Base-by-base conservation (phyloP, 2,113 vertebrate genomes). In the Camelus dromedarius region DNA sequence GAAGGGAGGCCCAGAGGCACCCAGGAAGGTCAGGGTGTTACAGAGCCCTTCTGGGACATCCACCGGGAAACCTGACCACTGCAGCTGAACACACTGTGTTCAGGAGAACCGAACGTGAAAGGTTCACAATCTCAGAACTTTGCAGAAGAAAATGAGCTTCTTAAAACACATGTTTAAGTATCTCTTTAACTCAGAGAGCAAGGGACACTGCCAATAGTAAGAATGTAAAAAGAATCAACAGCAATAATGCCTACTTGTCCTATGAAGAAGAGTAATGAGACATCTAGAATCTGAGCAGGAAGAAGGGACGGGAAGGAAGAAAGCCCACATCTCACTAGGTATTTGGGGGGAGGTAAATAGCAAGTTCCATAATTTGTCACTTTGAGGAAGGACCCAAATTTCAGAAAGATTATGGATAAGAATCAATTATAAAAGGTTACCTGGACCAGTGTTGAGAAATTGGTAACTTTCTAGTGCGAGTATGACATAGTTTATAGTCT, bases 381-480 rank as follows among this genome's bases (percentile, higher is more conserved):
- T 95, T 52, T 82, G 30, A 90, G 22, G 80, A 84, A 82, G 42
- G 52, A 77, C 8, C 10, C 70, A 88, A 67, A 77, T 92, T 95
- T 88, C n/a, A 88, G 73, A 13, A 80, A 79, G 42, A 80, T 60
- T 82, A 82, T 13, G 19, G 10, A 5, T 38, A 93, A 83, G 28
- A 92, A 85, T 58, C 72, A 91, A 69, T 18, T 92, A 7, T 11
- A 85, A 46, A 84, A 86, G 38, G 32, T 30, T 91, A 91, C 22
- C 24, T 24, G 15, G 48, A 77, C 28, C 30, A 92, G 26, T 50
- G 20, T 13, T 82, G 69, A 82, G 22, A 89, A 93, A 85, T 6
- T 19, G 30, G 1, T n/a, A 75, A 56, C 8, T 42, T 85, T 72
- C 46, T 79, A 52, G 3, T 80, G 26, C 73, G 38, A 75, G 10